Evolutionary conservation across 2,888 invertebrate genomes (phyloP), one percentile per base, ranked within the genome.

Genomic region (Biston betularia): DNA sequence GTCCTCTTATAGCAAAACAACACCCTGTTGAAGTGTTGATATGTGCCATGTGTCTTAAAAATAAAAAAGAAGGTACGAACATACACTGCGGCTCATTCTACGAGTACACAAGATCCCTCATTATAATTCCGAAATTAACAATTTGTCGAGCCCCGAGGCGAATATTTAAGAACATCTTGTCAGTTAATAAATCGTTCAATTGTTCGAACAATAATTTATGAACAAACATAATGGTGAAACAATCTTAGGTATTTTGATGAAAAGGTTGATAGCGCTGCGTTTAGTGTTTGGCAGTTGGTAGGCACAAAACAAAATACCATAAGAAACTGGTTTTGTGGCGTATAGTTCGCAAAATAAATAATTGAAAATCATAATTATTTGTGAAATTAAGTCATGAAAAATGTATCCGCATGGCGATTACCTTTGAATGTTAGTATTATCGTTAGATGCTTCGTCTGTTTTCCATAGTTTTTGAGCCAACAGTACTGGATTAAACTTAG

Each of bases 171-270:
- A 79, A 80, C 78, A 78, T 78, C 76, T 84, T 84, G 84, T 77
- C 86, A 81, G 86, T 85, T 85, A 81, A 82, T 89, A 87, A 89
- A 88, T 89, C 82, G 76, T 78, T 83, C 79, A 79, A 75, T 77
- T 76, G 78, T 78, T 76, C 63, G 11, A 48, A 63, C 67, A 58
- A 62, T 63, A 68, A 68, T 73, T 54, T 69, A 66, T 68, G 69
- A 69, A 73, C 68, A 72, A 74, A 63, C 62, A 74, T 74, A 71
- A 75, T 88, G 85, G 84, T 82, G 85, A 83, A 84, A 86, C 84
- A 86, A 87, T 89, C 73, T 83, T 69, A 86, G 85, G 83, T 87
- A 90, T 88, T 85, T 84, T 83, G 84, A 86, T 85, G 82, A 87
- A 86, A 84, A 79, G 79, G 83, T 80, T 80, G 84, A 86, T 84